Percentiles rank a stretch among this genome's conserved stretches.
phyloP scores from a whole-genome alignment of 2,113 vertebrate species.

The Tragulus kanchil region DNA sequence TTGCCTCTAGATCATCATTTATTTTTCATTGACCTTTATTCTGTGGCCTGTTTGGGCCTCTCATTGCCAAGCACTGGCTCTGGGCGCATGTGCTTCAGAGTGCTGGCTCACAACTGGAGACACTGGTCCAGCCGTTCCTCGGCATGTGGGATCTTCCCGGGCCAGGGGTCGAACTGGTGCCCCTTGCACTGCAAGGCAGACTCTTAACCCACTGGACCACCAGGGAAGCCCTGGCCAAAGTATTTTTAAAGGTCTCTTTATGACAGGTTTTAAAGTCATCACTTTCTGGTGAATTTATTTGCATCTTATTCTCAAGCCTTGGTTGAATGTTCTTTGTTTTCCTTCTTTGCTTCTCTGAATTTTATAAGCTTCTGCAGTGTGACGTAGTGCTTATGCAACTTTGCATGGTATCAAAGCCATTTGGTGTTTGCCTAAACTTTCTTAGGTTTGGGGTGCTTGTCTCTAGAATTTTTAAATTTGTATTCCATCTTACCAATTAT shows the following conservation, averaged over 20 bases:
- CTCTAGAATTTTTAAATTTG: neutral
- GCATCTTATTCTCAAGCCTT: neutral
- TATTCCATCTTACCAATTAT: neutral
- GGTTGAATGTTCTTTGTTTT: neutral
- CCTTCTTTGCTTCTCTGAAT: neutral
- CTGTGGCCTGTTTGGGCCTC: too few relatives aligned
- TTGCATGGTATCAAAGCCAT: neutral
- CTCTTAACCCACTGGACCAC: too few relatives aligned
- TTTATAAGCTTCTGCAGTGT: neutral
- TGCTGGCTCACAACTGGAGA: too few relatives aligned
- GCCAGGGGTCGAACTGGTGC: too few relatives aligned
- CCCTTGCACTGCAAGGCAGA: too few relatives aligned
- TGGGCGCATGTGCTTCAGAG: too few relatives aligned
- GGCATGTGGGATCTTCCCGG: too few relatives aligned
- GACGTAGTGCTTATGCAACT: neutral
- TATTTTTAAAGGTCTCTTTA: neutral
- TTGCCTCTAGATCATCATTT: too few relatives aligned
- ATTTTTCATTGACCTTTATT: too few relatives aligned
- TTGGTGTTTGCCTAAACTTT: neutral
- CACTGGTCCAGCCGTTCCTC: too few relatives aligned
- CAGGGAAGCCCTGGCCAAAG: too few relatives aligned
- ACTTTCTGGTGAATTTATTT: slow-evolving; percentile 2
- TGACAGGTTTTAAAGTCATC: neutral
- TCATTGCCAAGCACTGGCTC: too few relatives aligned
- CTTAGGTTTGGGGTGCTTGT: neutral